Evolutionary conservation across 2,113 vertebrate genomes (phyloP), one percentile per base, ranked within the genome.

Genomic region (Chloropsis cyanopogon): DNA sequence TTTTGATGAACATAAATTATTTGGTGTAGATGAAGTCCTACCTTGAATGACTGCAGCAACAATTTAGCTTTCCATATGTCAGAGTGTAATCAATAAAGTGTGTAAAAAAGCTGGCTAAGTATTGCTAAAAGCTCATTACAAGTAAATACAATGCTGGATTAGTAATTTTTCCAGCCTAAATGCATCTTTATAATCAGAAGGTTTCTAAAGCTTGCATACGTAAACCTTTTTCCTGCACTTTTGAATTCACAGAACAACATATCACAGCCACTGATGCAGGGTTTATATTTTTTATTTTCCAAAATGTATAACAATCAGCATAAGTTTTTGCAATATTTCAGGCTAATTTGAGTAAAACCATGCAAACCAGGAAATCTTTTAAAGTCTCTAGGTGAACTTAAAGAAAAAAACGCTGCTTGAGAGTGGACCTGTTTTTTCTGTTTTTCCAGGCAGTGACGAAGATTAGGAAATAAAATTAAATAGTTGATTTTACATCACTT

Each of bases 281-380:
- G 11, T 77, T 92, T 76, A 41, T 76, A 66, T 79, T 54, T 69
- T 97, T 97, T 97, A 94, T 96, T 97, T 96, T 94, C 84, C 69
- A 82, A 81, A 95, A 93, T 39, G 4, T 46, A 25, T 85, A 73
- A 88, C 82, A 93, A 88, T 70, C 69, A 92, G 69, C 90, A 61
- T 60, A 92, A 22, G 14, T 50, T 83, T 92, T 85, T 91, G 77
- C 73, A 95, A 33, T 72, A 94, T 70, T 95, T 89, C 54, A 92
- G 78, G 57, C 12, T 75, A 71, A 41, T 69, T 69, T 71, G 44
- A 76, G 39, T 86, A 92, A 95, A 78, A 8, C 16, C 86, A 93
- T 90, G 78, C 66, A 93, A 64, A 79, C 92, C 28, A 91, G 75
- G 47, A 82, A n/a, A 14, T n/a, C 60, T 89, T 78, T 82, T 65